A percentile compares a stretch with the other conserved stretches of the same genome.
Evolutionary conservation across 2,797 vertebrate species (phyloP).

Genomic region (Manis crassicaudata): DNA sequence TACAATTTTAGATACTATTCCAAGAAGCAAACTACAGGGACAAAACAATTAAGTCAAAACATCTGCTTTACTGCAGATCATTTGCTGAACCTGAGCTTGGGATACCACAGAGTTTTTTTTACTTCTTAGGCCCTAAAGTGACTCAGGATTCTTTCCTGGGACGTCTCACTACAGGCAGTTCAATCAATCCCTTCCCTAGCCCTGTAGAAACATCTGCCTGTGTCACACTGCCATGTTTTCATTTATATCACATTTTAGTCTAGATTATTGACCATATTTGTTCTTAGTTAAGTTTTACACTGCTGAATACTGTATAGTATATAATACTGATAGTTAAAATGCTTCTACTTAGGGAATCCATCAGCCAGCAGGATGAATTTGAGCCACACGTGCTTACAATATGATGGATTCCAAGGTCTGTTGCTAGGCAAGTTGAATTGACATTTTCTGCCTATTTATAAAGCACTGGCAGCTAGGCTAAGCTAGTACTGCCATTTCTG

Average conservation of each 20-base stretch:
- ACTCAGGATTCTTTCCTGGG: background rate
- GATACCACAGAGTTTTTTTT: background rate
- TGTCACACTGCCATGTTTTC: background rate
- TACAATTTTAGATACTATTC: background rate
- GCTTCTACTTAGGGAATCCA: background rate
- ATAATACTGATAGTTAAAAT: background rate
- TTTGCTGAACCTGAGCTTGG: background rate
- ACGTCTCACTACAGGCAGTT: background rate
- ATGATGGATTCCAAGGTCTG: background rate
- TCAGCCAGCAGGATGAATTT: background rate
- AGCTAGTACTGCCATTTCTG: background rate
- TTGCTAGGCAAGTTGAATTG: background rate
- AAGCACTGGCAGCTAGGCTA: background rate
- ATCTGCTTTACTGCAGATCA: background rate
- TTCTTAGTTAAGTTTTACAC: background rate
- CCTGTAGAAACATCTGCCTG: background rate
- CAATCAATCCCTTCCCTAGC: background rate
- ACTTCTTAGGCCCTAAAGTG: background rate
- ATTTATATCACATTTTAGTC: background rate
- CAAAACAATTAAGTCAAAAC: background rate
- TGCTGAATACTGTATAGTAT: background rate
- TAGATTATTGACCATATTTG: background rate
- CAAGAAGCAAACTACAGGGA: background rate
- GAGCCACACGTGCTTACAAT: accelerated
- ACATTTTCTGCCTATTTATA: background rate